phyloP scores from a whole-genome alignment of 2,888 invertebrate species.

The Cosmopolites sordidus region DNA sequence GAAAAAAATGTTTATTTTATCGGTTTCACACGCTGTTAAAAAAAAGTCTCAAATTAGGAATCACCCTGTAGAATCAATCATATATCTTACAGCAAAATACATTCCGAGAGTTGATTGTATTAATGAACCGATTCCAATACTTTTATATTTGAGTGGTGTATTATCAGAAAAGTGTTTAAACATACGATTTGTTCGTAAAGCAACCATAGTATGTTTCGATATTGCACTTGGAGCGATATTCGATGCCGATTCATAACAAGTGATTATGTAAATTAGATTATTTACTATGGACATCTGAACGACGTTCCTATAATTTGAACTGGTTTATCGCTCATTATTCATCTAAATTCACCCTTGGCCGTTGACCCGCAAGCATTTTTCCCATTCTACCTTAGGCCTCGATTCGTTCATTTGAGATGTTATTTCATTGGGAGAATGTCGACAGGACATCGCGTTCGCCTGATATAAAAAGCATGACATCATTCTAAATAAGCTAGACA shows the following conservation, averaged over 20 bases:
- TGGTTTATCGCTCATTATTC: not conserved
- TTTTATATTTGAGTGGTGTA: too few species aligned
- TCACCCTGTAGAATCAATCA: too few species aligned
- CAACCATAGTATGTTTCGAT: too few species aligned
- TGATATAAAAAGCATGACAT: not conserved
- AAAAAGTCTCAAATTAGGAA: too few species aligned
- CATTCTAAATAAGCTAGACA: not conserved
- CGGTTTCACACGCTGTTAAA: too few species aligned
- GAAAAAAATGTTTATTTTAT: too few species aligned
- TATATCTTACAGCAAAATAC: too few species aligned
- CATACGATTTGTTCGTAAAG: too few species aligned
- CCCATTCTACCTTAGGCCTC: not conserved
- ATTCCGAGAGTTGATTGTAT: too few species aligned
- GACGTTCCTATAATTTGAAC: not conserved
- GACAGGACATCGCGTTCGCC: not conserved
- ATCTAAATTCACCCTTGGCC: slow-evolving; percentile 1
- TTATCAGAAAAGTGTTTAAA: too few species aligned
- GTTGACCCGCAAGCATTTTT: not conserved
- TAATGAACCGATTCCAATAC: too few species aligned
- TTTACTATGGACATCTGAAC: not conserved
- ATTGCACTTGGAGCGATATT: too few species aligned
- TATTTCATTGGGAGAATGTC: not conserved
- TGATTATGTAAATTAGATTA: not conserved
- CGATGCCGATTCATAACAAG: not conserved
- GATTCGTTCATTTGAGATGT: not conserved